phyloP scores from a whole-genome alignment of 2,113 vertebrate species.

The Tylochromis polylepis region DNA sequence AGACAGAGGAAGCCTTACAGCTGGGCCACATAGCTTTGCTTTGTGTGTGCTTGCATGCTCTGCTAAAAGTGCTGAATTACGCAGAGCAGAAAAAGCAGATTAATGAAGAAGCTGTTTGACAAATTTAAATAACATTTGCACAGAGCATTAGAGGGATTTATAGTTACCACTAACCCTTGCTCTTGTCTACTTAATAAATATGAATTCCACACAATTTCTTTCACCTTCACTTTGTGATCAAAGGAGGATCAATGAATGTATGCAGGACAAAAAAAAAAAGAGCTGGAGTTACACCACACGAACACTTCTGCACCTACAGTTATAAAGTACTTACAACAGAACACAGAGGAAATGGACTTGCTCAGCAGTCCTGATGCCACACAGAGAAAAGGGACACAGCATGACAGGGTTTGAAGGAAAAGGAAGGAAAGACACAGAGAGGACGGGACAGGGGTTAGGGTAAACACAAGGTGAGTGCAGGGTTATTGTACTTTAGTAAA shows the following conservation, averaged over 20 bases:
- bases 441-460: slow-evolving; percentile 52
- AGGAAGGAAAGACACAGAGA: slow-evolving; percentile 39
- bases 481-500: slow-evolving; percentile 1
- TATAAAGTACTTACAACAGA: slow-evolving; percentile 88
- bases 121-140: slow-evolving; percentile 3
- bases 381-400: slow-evolving; percentile 49
- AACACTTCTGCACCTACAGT: slow-evolving; percentile 1
- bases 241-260: not conserved
- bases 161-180: not conserved
- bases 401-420: slow-evolving; percentile 12
- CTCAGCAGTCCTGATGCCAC: slow-evolving; percentile 88
- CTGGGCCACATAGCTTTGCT: slow-evolving; percentile 5
- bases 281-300: not conserved
- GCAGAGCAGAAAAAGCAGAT: slow-evolving; percentile 30
- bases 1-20: slow-evolving; percentile 18
- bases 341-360: slow-evolving; percentile 97
- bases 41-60: slow-evolving; percentile 1
- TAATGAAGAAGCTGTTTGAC: slow-evolving; percentile 12
- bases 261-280: not conserved
- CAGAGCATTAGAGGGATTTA: not conserved
- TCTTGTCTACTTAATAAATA: not conserved
- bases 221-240: not conserved
- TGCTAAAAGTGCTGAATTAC: slow-evolving; percentile 12
- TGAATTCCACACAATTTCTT: not conserved
- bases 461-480: slow-evolving; percentile 11